Base-by-base conservation (phyloP, 2,113 vertebrate genomes). In the Azemiops feae region DNA sequence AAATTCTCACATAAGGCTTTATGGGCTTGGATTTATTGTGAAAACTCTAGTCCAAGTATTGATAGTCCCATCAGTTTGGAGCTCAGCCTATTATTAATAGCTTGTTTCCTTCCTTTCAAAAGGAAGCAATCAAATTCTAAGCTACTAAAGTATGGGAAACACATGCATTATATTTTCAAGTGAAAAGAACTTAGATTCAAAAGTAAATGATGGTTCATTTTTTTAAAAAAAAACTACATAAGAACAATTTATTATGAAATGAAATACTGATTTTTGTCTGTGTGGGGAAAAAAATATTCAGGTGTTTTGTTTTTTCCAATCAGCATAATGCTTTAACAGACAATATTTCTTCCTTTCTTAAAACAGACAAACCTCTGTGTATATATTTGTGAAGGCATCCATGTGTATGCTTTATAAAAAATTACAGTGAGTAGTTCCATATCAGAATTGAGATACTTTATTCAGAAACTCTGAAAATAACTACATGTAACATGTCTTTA, bases 21-120 rank as follows among this genome's bases (percentile, higher is more conserved):
- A 96, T 96, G 95, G 94, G 91, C 94, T 54, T 69, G 94, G 95
- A 96, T 97, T 97, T 97, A 97, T 96, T 95, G 96, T 97, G 94
- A 97, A 97, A 97, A 98, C 95, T 87, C 52, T 95, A 94, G 95
- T 97, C 94, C 95, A 96, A 95, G 74, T 98, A 98, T 97, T 98
- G 97, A 99, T 97, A 96, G 97, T 97, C 53, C 93, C 94, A 97
- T 98, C 95, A 95, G 64, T 97, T 96, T 87, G 45, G 69, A 91
- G 96, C 96, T 96, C 92, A 92, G 58, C 43, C 95, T 96, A 95
- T 97, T 97, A 98, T 97, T 97, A 97, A 96, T 96, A 96, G 85
- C 85, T 96, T 97, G 96, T 97, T 97, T 97, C 96, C 93, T 96
- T 96, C 93, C 92, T 90, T 96, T 97, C 97, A 94, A 95, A 95